phyloP scores from a whole-genome alignment of 2,888 invertebrate genomes.

The Acanthosoma haemorrhoidale region DNA sequence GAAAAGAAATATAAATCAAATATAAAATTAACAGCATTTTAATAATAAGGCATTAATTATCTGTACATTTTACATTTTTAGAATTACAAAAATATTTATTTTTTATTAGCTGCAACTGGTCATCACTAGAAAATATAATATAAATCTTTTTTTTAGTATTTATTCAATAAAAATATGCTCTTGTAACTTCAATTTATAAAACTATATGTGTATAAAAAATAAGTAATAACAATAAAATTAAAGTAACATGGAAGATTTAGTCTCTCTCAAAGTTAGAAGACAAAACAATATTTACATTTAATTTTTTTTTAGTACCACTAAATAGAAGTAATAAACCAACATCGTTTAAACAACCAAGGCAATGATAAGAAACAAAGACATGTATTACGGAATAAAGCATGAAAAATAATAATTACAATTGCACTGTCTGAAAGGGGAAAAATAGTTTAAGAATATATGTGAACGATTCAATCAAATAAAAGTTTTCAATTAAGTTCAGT shows the following conservation, averaged over 20 bases:
- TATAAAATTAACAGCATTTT: background rate
- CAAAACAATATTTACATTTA: background rate
- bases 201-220: background rate
- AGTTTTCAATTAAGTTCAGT: too few relatives aligned
- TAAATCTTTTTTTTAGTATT: too few relatives aligned
- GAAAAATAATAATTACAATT: too few relatives aligned
- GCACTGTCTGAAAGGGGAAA: too few relatives aligned
- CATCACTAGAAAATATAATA: conserved; percentile 1
- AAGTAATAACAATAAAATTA: background rate
- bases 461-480: too few relatives aligned
- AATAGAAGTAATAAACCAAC: background rate
- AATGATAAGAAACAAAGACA: background rate
- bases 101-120: background rate
- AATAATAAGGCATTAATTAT: background rate
- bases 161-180: conserved; percentile 6
- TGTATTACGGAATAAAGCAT: too few relatives aligned
- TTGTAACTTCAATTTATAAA: background rate
- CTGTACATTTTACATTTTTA: background rate
- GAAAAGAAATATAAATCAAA: background rate
- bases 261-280: background rate
- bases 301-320: too few relatives aligned
- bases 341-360: background rate
- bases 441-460: too few relatives aligned
- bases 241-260: background rate
- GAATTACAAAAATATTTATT: background rate